Evolutionary conservation across 2,888 invertebrate genomes (phyloP).

Genomic region (Endomychus coccineus): DNA sequence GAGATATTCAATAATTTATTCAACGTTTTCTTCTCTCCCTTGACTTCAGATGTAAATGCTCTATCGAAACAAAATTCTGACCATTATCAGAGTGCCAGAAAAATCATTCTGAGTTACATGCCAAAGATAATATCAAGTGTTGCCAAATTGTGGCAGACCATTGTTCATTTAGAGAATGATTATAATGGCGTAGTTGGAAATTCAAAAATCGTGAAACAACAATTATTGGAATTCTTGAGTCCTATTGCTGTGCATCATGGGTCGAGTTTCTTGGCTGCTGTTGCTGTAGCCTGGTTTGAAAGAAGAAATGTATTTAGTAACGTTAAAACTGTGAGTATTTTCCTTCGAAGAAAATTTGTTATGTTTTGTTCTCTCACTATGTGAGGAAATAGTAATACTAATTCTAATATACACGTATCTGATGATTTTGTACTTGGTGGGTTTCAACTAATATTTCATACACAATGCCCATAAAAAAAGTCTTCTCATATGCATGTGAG

Average conservation of each 20-base stretch:
- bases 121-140: slow-evolving; percentile 76
- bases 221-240: slow-evolving; percentile 73
- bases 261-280: slow-evolving; percentile 69
- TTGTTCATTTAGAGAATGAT: slow-evolving; percentile 43
- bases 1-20: slow-evolving; percentile 75
- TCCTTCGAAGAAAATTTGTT: not conserved
- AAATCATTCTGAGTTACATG: slow-evolving; percentile 68
- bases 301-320: slow-evolving; percentile 47
- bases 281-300: slow-evolving; percentile 82
- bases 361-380: slow-evolving; percentile 1
- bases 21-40: slow-evolving; percentile 68
- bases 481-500: no score
- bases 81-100: slow-evolving; percentile 53
- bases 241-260: slow-evolving; percentile 80
- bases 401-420: no score
- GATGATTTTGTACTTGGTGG: no score
- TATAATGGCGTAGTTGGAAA: slow-evolving; percentile 52
- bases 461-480: no score
- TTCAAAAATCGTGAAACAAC: slow-evolving; percentile 64
- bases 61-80: slow-evolving; percentile 39
- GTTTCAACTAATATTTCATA: no score
- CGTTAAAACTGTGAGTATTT: slow-evolving; percentile 42
- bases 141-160: slow-evolving; percentile 70
- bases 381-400: no score
- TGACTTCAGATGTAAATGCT: slow-evolving; percentile 39